Percentiles rank a stretch among this genome's conserved stretches.
Evolutionary conservation across 2,888 invertebrate species (phyloP).

Genomic region (Microplitis deprimator): DNA sequence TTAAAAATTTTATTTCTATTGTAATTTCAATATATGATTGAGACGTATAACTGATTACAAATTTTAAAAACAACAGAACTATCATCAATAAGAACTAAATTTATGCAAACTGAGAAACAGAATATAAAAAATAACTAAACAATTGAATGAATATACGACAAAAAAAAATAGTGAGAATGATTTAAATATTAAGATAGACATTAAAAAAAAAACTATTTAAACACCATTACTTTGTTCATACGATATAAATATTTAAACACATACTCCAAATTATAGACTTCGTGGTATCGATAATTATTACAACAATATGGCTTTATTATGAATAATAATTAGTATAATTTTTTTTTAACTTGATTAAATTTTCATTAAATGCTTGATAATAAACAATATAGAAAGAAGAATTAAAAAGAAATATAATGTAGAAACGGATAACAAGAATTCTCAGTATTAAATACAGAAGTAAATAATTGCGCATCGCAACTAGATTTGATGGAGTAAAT

Average conservation of each 20-base stretch:
- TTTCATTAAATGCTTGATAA: conserved; percentile 36
- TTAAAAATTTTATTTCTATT: conserved; percentile 17
- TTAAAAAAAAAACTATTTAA: conserved; percentile 11
- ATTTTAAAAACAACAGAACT: conserved; percentile 7
- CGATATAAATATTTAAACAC: background rate
- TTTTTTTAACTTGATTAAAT: conserved; percentile 50
- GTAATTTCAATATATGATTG: background rate
- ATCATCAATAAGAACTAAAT: conserved; percentile 17
- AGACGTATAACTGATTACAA: background rate
- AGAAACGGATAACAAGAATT: conserved; percentile 9
- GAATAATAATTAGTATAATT: conserved; percentile 41
- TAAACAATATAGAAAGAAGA: background rate
- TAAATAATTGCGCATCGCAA: background rate
- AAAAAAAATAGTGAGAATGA: conserved; percentile 20
- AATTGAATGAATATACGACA: conserved; percentile 11
- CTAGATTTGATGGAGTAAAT: conserved; percentile 24
- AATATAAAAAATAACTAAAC: conserved; percentile 1
- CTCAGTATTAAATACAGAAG: background rate
- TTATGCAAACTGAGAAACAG: no score
- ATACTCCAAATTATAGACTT: background rate
- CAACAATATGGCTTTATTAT: conserved; percentile 25
- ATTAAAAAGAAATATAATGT: background rate
- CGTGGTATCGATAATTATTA: background rate
- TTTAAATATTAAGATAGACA: conserved; percentile 15
- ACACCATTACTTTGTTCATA: conserved; percentile 4